A percentile compares a stretch with the other conserved stretches of the same genome.
Evolutionary conservation across 2,797 vertebrate species (phyloP).

Genomic region (Ctenopoma multispine): DNA sequence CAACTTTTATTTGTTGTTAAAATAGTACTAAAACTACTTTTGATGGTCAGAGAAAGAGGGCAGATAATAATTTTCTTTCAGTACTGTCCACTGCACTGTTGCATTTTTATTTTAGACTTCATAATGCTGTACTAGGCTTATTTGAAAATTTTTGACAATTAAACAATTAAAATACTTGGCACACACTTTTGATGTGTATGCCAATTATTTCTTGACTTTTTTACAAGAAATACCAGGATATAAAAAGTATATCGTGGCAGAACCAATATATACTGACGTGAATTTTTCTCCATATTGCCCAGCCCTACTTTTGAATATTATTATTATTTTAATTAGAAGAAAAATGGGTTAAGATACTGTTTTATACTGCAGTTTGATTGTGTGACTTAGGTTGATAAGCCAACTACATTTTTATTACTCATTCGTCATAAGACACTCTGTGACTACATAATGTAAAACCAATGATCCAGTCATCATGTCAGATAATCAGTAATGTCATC

Average conservation of each 20-base stretch:
- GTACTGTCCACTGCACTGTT: not conserved
- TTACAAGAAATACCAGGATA: too few relatives aligned
- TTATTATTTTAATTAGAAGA: too few relatives aligned
- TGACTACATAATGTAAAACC: not conserved
- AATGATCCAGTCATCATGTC: not conserved
- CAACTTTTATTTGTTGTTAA: slow-evolving; percentile 30
- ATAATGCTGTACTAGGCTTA: not conserved
- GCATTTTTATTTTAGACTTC: not conserved
- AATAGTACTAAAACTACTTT: slow-evolving; percentile 35
- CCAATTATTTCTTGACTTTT: too few relatives aligned
- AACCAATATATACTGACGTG: too few relatives aligned
- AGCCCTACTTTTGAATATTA: too few relatives aligned
- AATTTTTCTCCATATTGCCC: too few relatives aligned
- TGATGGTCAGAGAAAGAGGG: slow-evolving; percentile 31
- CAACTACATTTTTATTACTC: not conserved
- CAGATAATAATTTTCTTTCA: not conserved
- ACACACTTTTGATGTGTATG: too few relatives aligned
- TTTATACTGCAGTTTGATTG: not conserved
- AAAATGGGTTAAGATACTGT: too few relatives aligned
- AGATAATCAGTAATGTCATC: not conserved
- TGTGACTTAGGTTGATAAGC: not conserved
- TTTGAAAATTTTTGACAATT: too few relatives aligned
- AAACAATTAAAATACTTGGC: too few relatives aligned
- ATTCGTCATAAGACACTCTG: not conserved
- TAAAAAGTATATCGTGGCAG: too few relatives aligned